Conservation (phyloP, 1,140 invertebrate species). For the Anastrepha ludens region DNA sequence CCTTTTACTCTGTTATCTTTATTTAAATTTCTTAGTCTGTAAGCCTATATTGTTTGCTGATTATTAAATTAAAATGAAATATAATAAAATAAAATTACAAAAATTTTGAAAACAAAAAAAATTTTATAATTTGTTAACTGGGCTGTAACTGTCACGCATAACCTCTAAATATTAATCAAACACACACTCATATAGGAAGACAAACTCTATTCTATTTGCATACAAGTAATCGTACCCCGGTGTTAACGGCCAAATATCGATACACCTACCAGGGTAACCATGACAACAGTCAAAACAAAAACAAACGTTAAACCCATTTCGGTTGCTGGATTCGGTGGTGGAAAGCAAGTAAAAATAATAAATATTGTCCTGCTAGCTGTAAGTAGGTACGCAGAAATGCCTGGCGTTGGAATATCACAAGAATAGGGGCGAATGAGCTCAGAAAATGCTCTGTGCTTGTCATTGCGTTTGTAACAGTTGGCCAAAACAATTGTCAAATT, state of each 20-base stretch:
- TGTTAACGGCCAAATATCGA: slow-evolving; percentile 27
- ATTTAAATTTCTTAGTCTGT: too few species aligned
- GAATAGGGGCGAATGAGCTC: slow-evolving; percentile 3
- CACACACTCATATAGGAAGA: not conserved
- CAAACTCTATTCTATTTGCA: not conserved
- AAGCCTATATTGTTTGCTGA: too few species aligned
- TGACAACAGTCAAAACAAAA: slow-evolving; percentile 23
- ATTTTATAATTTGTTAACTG: not conserved
- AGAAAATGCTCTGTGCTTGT: not conserved
- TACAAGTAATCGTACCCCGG: not conserved
- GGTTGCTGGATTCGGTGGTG: not conserved
- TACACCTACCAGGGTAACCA: not conserved
- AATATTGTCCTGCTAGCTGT: slow-evolving; percentile 1
- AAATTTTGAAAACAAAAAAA: too few species aligned
- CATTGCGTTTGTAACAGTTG: not conserved
- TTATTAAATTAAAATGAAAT: too few species aligned
- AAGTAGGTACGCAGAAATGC: not conserved
- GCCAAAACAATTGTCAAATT: not conserved
- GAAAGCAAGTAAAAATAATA: not conserved
- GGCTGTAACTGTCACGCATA: not conserved
- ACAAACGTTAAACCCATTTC: not conserved
- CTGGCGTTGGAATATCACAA: not conserved
- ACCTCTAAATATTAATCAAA: not conserved
- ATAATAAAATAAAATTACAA: too few species aligned
- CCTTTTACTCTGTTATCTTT: too few species aligned